Conservation (phyloP, 2,888 invertebrate genomes). For the Zaprionus bogoriensis region DNA sequence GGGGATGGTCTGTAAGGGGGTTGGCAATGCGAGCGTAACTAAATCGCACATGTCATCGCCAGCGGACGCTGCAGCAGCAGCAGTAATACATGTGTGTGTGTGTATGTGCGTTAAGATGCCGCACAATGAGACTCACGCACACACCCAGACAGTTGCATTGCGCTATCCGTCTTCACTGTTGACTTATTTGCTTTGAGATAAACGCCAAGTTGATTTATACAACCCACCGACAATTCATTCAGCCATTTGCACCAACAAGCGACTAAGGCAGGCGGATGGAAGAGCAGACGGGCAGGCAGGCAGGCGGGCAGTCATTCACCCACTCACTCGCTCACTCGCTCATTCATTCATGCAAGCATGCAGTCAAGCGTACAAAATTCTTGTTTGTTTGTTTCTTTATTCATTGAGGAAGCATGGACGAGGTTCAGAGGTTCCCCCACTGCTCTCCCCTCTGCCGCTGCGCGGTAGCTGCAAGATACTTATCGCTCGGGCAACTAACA, state of each 20-base stretch:
- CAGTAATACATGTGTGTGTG: neutral
- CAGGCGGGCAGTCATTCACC: conserved; percentile 17
- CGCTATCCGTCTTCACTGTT: conserved; percentile 77
- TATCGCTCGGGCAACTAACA: conserved; percentile 61
- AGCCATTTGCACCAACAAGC: conserved; percentile 69
- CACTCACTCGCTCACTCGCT: conserved; percentile 34
- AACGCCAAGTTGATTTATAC: conserved; percentile 76
- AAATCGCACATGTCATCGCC: conserved; percentile 72
- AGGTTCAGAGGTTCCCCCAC: conserved; percentile 22
- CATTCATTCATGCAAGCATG: conserved; percentile 61
- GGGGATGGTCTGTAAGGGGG: conserved; percentile 1
- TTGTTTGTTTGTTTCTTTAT: conserved; percentile 78
- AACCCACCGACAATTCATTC: conserved; percentile 77
- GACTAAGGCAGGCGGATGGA: too few relatives aligned
- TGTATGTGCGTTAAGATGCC: neutral
- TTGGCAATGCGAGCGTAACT: conserved; percentile 53
- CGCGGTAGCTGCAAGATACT: conserved; percentile 41
- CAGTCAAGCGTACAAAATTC: conserved; percentile 71
- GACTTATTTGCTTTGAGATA: conserved; percentile 78
- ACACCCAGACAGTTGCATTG: conserved; percentile 7
- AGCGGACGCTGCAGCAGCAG: conserved; percentile 9
- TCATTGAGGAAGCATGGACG: conserved; percentile 58
- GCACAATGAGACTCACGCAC: neutral
- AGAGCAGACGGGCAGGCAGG: too few relatives aligned
- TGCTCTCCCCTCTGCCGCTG: neutral